Evolutionary conservation across 1,140 invertebrate species (phyloP).

Genomic region (Ceratitis capitata): DNA sequence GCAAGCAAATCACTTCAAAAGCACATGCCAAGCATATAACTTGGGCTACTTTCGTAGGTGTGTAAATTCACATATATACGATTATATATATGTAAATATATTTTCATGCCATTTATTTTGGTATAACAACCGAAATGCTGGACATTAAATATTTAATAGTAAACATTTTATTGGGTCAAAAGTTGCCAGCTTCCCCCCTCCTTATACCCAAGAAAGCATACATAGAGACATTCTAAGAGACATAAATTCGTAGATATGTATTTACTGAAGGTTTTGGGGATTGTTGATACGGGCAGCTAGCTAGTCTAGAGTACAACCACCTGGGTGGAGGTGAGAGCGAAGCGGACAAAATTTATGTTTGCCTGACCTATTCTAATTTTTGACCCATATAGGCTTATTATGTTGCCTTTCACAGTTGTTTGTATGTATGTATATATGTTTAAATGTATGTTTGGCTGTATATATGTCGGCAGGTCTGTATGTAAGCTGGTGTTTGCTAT

Average conservation of each 20-base stretch:
- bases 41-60: too few relatives aligned
- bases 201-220: not conserved
- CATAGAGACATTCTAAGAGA: not conserved
- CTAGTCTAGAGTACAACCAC: not conserved
- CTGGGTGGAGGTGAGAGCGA: not conserved
- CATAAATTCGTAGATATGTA: too few relatives aligned
- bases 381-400: not conserved
- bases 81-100: too few relatives aligned
- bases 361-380: slow-evolving; percentile 27
- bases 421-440: too few relatives aligned
- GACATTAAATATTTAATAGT: slow-evolving; percentile 23
- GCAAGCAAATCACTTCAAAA: not conserved
- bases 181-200: not conserved
- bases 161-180: slow-evolving; percentile 8
- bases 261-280: too few relatives aligned
- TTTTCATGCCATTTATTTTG: not conserved
- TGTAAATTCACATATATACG: too few relatives aligned
- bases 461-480: too few relatives aligned
- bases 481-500: not conserved
- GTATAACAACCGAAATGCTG: not conserved
- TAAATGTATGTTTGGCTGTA: too few relatives aligned
- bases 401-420: not conserved
- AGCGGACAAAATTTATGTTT: slow-evolving; percentile 23
- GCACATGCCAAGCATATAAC: too few relatives aligned
- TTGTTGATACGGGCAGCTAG: too few relatives aligned